Conservation (phyloP, 2,113 vertebrate species). For the Syngnathoides biaculeatus region DNA sequence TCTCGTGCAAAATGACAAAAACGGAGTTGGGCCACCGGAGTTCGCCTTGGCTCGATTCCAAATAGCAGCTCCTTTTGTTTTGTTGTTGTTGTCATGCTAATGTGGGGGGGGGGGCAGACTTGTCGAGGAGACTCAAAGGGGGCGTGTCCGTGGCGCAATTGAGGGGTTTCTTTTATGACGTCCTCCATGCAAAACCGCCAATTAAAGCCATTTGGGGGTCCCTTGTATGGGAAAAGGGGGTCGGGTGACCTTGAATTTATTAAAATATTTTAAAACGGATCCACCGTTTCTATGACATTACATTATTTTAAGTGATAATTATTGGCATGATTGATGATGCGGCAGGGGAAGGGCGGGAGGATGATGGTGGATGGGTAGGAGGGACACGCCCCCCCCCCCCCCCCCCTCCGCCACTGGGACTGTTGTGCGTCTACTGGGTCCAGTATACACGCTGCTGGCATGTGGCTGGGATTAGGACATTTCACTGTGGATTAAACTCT, state of each 20-base stretch:
- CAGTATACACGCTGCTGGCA: conserved; percentile 59
- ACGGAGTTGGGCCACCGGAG: too few species aligned
- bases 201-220: conserved; percentile 40
- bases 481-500: conserved; percentile 76
- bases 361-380: too few species aligned
- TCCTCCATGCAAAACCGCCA: conserved; percentile 51
- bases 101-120: conserved; percentile 46
- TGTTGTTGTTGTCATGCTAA: conserved; percentile 54
- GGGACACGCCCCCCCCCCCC: neutral
- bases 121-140: neutral
- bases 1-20: too few species aligned
- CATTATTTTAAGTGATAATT: conserved; percentile 1
- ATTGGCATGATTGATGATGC: too few species aligned
- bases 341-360: neutral
- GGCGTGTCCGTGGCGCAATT: conserved; percentile 33
- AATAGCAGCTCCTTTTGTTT: neutral
- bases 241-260: too few species aligned
- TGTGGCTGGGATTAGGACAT: conserved; percentile 78
- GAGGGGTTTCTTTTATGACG: conserved; percentile 68
- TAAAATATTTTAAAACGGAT: too few species aligned
- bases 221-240: neutral
- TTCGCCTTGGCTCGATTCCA: too few species aligned
- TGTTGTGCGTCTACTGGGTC: conserved; percentile 31
- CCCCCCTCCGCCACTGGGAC: conserved; percentile 11
- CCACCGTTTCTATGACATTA: too few species aligned